A percentile compares a stretch with the other conserved stretches of the same genome.
phyloP scores from a whole-genome alignment of 2,113 vertebrate species.

The Craseonycteris thonglongyai region DNA sequence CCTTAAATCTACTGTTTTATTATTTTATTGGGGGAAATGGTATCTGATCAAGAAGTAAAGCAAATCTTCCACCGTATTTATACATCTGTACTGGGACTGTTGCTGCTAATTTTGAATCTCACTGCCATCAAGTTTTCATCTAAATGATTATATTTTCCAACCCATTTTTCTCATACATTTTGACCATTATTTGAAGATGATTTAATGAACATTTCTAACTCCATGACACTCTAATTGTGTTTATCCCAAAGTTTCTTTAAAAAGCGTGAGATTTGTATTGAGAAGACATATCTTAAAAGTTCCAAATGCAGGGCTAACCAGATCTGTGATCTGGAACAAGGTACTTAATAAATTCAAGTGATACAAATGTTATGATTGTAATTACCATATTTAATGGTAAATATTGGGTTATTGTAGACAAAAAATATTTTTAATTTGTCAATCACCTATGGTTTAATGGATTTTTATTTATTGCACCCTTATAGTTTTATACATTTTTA shows the following conservation, averaged over 20 bases:
- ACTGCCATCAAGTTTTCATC: not conserved
- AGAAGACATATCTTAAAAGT: not conserved
- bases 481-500: not conserved
- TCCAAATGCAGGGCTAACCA: not conserved
- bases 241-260: not conserved
- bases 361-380: not conserved
- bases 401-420: not conserved
- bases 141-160: not conserved
- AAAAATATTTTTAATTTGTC: not conserved
- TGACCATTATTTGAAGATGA: not conserved
- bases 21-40: not conserved
- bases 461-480: not conserved
- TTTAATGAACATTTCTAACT: not conserved
- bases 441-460: not conserved
- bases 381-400: not conserved
- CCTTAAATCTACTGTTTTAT: not conserved
- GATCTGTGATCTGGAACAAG: not conserved
- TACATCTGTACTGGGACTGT: too few relatives aligned
- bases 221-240: not conserved
- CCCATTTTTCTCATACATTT: not conserved
- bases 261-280: not conserved
- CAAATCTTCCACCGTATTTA: accelerated
- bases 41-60: not conserved
- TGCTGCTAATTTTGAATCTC: not conserved
- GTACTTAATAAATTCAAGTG: not conserved